A percentile compares a stretch with the other conserved stretches of the same genome.
Conservation (phyloP, 2,797 vertebrate genomes). For the Botia kubotai region DNA sequence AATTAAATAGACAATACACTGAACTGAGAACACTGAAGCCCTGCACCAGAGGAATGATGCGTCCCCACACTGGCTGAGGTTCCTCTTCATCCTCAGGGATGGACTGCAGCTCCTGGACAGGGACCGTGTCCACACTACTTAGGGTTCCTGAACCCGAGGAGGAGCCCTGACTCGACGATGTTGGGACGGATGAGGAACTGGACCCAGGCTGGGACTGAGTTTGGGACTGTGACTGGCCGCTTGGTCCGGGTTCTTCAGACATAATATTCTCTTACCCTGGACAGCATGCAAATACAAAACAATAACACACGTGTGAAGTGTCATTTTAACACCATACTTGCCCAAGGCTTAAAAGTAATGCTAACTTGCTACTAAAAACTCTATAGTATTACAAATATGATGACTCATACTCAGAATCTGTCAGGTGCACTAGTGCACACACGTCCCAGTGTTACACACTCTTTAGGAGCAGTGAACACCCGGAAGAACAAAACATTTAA, state of each 20-base stretch:
- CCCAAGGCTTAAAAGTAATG: too few species aligned
- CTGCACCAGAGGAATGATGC: constrained; percentile 84
- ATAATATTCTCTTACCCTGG: constrained; percentile 57
- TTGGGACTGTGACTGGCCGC: constrained; percentile 57
- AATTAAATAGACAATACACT: constrained; percentile 47
- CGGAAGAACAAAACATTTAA: too few species aligned
- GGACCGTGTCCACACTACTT: constrained; percentile 91
- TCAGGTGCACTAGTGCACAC: too few species aligned
- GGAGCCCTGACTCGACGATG: constrained; percentile 82
- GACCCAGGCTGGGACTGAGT: constrained; percentile 74
- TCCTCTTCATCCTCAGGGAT: constrained; percentile 90
- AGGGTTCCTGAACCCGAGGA: constrained; percentile 87
- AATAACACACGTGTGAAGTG: not conserved
- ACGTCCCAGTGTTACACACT: too few species aligned
- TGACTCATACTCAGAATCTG: too few species aligned
- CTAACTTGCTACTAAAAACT: too few species aligned
- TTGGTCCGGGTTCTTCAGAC: constrained; percentile 72
- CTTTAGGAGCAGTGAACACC: not conserved
- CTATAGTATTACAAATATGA: too few species aligned
- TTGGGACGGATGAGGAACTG: constrained; percentile 80
- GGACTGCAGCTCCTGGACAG: constrained; percentile 83
- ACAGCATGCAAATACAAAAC: not conserved
- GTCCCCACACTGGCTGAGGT: constrained; percentile 84
- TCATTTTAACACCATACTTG: too few species aligned
- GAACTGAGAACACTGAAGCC: constrained; percentile 85